phyloP scores from a whole-genome alignment of 2,113 vertebrate genomes.

The Pelvicachromis taeniatus region DNA sequence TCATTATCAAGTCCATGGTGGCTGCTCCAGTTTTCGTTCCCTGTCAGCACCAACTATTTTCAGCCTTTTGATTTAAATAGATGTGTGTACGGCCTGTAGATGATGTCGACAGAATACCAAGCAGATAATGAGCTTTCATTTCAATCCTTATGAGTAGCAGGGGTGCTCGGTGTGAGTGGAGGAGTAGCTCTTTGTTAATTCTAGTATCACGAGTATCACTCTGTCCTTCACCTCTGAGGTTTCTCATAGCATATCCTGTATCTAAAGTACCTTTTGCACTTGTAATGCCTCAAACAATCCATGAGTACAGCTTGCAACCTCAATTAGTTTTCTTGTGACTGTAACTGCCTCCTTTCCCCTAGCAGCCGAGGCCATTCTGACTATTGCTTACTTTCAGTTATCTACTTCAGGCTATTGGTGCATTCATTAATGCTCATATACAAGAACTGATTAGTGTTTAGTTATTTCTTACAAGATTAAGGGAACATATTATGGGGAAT shows the following conservation, averaged over 20 bases:
- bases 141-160: background rate
- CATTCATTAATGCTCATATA: background rate
- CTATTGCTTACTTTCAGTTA: background rate
- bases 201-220: conserved; percentile 2
- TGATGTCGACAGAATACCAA: conserved; percentile 9
- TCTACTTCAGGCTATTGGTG: background rate
- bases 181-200: background rate
- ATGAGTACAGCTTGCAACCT: conserved; percentile 14
- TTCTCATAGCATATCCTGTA: background rate
- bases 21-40: conserved; percentile 57
- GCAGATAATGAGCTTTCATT: conserved; percentile 8
- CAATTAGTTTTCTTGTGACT: conserved; percentile 33
- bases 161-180: background rate
- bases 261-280: background rate
- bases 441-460: background rate
- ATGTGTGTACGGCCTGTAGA: background rate
- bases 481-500: background rate
- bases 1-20: conserved; percentile 37
- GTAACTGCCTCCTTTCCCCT: background rate
- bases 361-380: background rate
- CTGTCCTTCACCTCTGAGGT: background rate
- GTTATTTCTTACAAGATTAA: background rate
- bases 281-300: background rate
- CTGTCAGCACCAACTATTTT: conserved; percentile 35
- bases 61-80: conserved; percentile 35